Percentiles rank a stretch among this genome's conserved stretches.
Conservation (phyloP, 1,140 invertebrate species). For the Drosophila orosa region DNA sequence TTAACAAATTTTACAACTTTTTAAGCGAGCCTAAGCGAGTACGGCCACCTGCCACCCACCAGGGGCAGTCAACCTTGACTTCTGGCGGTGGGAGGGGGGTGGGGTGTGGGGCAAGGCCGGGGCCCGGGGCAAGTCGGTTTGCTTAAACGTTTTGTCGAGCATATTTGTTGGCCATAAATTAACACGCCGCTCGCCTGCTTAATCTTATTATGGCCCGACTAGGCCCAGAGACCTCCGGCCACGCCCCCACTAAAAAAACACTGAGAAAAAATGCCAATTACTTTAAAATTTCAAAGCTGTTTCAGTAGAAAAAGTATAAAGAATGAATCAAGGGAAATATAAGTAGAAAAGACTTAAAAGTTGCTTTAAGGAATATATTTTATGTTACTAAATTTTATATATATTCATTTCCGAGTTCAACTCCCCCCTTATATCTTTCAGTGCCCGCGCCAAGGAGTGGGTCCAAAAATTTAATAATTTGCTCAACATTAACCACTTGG, state of each 20-base stretch:
- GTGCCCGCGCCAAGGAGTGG: neutral
- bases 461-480: conserved; percentile 69
- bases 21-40: conserved; percentile 58
- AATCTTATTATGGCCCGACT: conserved; percentile 67
- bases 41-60: conserved; percentile 11
- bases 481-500: conserved; percentile 74
- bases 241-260: neutral
- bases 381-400: too few species aligned
- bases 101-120: neutral
- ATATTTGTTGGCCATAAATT: conserved; percentile 75
- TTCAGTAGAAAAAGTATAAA: neutral
- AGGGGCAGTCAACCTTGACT: conserved; percentile 50
- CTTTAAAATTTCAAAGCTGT: too few species aligned
- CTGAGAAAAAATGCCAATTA: neutral
- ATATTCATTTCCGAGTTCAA: too few species aligned
- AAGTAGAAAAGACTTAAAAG: too few species aligned
- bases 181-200: conserved; percentile 69
- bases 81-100: conserved; percentile 14
- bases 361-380: too few species aligned
- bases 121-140: neutral
- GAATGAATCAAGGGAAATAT: neutral
- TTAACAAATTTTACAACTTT: conserved; percentile 75
- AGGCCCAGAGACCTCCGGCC: conserved; percentile 8
- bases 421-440: neutral
- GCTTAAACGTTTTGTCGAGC: conserved; percentile 63